Evolutionary conservation across 2,113 vertebrate genomes (phyloP), one percentile per base, ranked within the genome.

Genomic region (Eurypyga helias): DNA sequence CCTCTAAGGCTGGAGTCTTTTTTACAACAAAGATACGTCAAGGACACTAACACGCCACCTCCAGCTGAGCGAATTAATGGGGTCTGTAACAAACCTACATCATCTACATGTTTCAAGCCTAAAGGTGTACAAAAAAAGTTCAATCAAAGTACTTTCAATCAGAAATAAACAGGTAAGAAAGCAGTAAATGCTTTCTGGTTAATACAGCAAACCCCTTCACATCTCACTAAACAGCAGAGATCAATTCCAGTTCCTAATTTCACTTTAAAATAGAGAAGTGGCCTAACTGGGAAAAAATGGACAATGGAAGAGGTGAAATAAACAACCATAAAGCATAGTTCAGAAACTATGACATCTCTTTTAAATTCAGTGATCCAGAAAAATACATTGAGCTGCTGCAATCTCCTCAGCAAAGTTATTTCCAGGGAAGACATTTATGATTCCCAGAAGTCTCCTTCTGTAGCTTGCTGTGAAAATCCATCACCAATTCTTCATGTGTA

Each of bases 1-100:
- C 51, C 58, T 66, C 62, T 7, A 9, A 71, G 57, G n/a, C 21
- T 62, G 61, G 70, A 87, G 69, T 26, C 29, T 73, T 58, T 69
- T 10, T 48, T 33, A n/a, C n/a, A 34, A 5, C 2, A 18, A 61
- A 58, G 18, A 83, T 11, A 57, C 65, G 83, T 29, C 20, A 66
- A 51, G 49, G 51, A 43, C 20, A 52, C 7, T 8, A 87, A 24
- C 4, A 23, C 0, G 1, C 9, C 43, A 9, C 16, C 55, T 61
- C n/a, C 36, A 36, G 26, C 4, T 7, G 4, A 65, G 48, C 0
- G 1, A 29, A 43, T 55, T 28, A 67, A 26, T 3, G 25, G 7
- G 60, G 20, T 34, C 34, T 73, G 64, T 7, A 46, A 78, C n/a
- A 82, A 90, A 77, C 31, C 60, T 24, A n/a, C 41, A 46, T 8